Base-by-base conservation (phyloP, 2,113 vertebrate species). In the Riparia riparia region DNA sequence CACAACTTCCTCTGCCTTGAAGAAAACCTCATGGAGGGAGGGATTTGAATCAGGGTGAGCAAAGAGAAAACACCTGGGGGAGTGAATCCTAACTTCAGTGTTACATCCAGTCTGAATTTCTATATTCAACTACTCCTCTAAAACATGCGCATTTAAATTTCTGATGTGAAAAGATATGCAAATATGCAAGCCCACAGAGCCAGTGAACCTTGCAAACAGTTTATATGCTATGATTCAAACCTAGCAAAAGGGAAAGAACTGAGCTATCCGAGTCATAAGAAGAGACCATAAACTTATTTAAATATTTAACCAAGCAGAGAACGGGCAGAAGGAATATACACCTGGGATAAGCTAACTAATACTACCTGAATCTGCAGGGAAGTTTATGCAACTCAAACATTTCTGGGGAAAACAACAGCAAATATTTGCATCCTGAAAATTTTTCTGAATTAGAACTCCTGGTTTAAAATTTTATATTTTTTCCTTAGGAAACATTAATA, bases 241-340 rank as follows among this genome's bases (percentile, higher is more conserved):
- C 45, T 54, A 86, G 72, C 34, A 90, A 86, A 93, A 76, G 60
- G 31, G 19, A 86, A 91, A 92, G 68, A 88, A 77, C 11, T 77
- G 47, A 78, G 60, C 50, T 21, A 85, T 10, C 37, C 60, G 73
- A 82, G 54, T 87, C 39, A 24, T n/a, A 89, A 85, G 53, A 70
- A 63, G 12, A 93, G 45, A 66, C 26, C 11, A 54, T 73, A 66
- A 94, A 97, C 53, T 72, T 51, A 68, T 20, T 86, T 66, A 96
- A 96, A 83, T 86, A 80, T 78, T 96, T 49, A 91, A 85, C 15
- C 42, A 78, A 77, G 19, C 41, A 91, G 61, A 94, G 54, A 88
- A 88, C 4, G 13, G 45, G 34, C 29, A 91, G 42, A n/a, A 42
- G 58, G 22, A 95, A 86, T 79, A 84, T 41, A 83, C 60, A 77